These are phyloP conservation scores for Antechinus flavipes DNA, from an alignment of 2,113 vertebrate genomes.

Conservation along the genomic window DNA sequence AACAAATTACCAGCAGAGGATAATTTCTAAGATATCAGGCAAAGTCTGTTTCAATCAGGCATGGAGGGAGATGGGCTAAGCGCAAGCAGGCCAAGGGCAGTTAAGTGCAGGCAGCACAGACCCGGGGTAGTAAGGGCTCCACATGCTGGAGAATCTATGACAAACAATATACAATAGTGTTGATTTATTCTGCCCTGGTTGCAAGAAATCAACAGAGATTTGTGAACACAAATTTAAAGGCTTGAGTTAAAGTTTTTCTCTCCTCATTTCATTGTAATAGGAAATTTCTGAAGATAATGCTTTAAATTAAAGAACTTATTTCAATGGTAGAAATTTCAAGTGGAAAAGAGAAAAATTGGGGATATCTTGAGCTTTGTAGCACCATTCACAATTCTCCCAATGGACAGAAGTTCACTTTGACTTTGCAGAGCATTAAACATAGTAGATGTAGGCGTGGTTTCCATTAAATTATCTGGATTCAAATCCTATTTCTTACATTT, in stretches of 20 bases:
- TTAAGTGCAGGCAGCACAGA: no score
- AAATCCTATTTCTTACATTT: neutral
- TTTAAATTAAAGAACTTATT: neutral
- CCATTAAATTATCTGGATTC: neutral
- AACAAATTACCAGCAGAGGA: no score
- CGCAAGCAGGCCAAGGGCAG: no score
- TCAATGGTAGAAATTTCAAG: neutral
- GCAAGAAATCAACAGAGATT: no score
- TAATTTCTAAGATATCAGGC: no score
- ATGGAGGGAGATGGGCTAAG: no score
- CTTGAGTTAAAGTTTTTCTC: neutral
- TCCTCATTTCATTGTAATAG: neutral
- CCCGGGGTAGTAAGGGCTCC: no score
- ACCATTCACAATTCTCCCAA: neutral
- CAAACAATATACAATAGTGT: no score
- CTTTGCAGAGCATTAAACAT: neutral
- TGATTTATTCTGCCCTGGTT: no score
- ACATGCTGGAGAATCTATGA: no score
- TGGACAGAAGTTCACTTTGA: neutral
- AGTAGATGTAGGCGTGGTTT: neutral
- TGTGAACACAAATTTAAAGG: neutral
- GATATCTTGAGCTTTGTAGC: neutral
- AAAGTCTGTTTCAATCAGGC: no score
- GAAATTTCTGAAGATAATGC: neutral
- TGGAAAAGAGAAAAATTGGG: neutral